Conservation (phyloP, 2,888 invertebrate genomes). For the Holacanthella duospinosa region DNA sequence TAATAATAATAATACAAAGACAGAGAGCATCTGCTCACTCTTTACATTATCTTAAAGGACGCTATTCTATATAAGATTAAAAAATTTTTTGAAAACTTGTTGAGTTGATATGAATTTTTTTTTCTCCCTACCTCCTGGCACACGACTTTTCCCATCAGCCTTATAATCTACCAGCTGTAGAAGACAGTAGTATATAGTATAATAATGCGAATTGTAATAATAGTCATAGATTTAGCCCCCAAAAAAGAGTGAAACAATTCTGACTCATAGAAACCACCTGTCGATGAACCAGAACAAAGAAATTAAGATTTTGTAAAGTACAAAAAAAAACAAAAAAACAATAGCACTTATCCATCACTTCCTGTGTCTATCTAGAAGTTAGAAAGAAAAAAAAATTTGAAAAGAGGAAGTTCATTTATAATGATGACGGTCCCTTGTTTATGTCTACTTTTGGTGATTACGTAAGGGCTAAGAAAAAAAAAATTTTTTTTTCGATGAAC, state of each 20-base stretch:
- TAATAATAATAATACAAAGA: no score
- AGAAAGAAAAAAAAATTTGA: no score
- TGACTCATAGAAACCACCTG: constrained; percentile 10
- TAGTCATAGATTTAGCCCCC: no score
- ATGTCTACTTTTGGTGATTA: neutral
- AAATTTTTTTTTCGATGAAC: no score
- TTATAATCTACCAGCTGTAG: no score
- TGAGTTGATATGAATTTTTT: neutral
- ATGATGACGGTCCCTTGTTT: neutral
- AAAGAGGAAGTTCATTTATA: neutral
- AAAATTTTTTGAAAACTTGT: no score
- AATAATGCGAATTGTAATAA: no score
- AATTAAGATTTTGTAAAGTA: neutral
- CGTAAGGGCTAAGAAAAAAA: no score
- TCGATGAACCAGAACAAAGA: constrained; percentile 15
- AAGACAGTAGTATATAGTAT: no score
- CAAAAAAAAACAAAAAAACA: no score
- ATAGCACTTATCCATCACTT: neutral
- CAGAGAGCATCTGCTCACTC: neutral
- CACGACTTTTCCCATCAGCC: neutral
- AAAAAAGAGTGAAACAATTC: neutral
- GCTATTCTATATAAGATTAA: no score
- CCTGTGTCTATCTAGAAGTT: neutral
- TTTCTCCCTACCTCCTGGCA: neutral
- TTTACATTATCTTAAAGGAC: no score